Base-by-base conservation (phyloP, 2,888 invertebrate genomes). In the Lasius fuliginosus region DNA sequence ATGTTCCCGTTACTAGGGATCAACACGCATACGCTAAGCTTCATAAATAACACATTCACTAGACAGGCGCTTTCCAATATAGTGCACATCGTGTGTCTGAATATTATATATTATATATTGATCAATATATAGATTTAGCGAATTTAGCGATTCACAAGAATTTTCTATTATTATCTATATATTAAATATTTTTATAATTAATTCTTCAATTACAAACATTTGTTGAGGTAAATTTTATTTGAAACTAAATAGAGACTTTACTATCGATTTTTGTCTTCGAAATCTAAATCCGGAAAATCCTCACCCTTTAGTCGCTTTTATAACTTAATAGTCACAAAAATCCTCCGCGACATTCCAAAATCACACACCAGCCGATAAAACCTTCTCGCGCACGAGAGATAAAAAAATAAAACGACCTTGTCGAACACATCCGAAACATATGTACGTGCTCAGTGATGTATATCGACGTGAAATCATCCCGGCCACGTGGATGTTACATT, bases 401-500 rank as follows among this genome's bases (percentile, higher is more conserved):
- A 0, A 36, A 49, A 53, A 27, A 53, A 9, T 36, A 18, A 23
- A 36, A 75, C 40, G 40, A 73, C 23, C 33, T 69, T 49, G 23
- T 71, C 36, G 11, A 56, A 56, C 18, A 56, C 18, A 46, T 49
- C 18, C 46, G 46, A 12, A 11, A 67, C 27, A 33, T 69, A 69
- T 33, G 33, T 33, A 69, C 53, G 33, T 33, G 69, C 49, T 49
- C 9, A 53, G n/a, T n/a, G 33, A 69, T 69, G 30, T 49, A 11
- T 68, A 49, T n/a, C 23, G 56, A 36, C n/a, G 23, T 71, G 46
- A 42, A 77, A 40, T 11, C 18, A 23, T 30, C 15, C 40, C 30
- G 30, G 11, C 23, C 58, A 33, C 42, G 40, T 76, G 40, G 27
- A 18, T 36, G 23, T 69, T 33, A 42, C n/a, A 53, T n/a, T n/a